Base-by-base conservation (phyloP, 2,113 vertebrate genomes). In the Stigmatopora nigra region DNA sequence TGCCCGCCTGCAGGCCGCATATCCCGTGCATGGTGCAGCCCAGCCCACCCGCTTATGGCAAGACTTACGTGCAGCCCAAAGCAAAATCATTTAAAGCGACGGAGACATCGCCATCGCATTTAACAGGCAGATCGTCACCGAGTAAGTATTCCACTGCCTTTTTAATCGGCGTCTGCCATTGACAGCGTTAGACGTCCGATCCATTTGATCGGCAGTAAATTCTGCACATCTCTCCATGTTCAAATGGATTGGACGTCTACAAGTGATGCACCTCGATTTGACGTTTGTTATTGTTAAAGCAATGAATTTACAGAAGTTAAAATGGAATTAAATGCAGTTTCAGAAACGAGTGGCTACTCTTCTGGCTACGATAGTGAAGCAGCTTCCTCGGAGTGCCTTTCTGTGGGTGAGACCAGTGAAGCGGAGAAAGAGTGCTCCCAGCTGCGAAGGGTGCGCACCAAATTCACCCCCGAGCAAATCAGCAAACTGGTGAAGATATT, bases 391-490 rank as follows among this genome's bases (percentile, higher is more conserved):
- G 73, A 78, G 13, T 72, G 68, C 7, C 60, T 16, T 0, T 84
- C 73, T 1, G 55, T 82, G 44, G 72, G 76, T 0, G 82, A 78
- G 3, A 74, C 16, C 0, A 62, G 45, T 2, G 76, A 84, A 16
- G 0, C 0, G 3, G 83, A 16, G 12, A 78, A 61, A 17, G 80
- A 72, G 16, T 65, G n/a, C 0, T 15, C 12, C 0, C 85, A 79
- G 51, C 84, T 78, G 53, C 89, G 92, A 15, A 75, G 91, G 0
- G 74, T 86, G 4, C 85, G 92, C 60, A 92, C 92, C 0, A 92
- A 92, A 68, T 95, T 94, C 81, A 92, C 83, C 3, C 65, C 84
- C 0, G 88, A 91, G 11, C 93, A 94, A 84, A 84, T 93, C 63
- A 73, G 73, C 70, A 89, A 81, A 0, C 80, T 95, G 72, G 92